Evolutionary conservation across 2,113 vertebrate genomes (phyloP).

Genomic region (Pachycephala philippinensis): DNA sequence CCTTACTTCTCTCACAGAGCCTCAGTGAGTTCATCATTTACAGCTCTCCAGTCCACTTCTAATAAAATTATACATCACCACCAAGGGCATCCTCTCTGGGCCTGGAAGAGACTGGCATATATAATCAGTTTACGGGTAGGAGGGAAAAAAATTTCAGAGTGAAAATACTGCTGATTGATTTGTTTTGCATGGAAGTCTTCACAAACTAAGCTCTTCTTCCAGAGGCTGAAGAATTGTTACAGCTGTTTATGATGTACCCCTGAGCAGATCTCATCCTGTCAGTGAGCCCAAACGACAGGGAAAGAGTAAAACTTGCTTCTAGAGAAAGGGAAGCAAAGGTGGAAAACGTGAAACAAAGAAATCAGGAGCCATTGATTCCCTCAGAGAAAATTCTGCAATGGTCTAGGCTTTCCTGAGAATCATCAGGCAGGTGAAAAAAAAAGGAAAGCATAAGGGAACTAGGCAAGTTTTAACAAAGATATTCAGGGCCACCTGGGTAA

Average conservation of each 20-base stretch:
- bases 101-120: neutral
- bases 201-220: neutral
- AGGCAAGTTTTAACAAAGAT: neutral
- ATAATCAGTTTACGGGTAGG: neutral
- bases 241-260: fast-evolving
- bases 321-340: neutral
- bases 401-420: neutral
- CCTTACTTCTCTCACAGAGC: neutral
- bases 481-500: neutral
- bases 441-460: neutral
- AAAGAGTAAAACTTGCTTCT: neutral
- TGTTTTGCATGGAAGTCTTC: neutral
- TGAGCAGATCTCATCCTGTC: neutral
- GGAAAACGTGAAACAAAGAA: neutral
- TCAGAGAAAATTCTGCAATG: neutral
- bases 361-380: neutral
- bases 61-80: neutral
- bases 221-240: neutral
- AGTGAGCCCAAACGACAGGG: neutral
- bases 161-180: neutral
- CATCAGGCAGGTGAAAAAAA: neutral
- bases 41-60: neutral
- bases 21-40: neutral
- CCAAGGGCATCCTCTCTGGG: neutral
- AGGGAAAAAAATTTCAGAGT: neutral